phyloP scores from a whole-genome alignment of 2,888 invertebrate genomes.

The Rhingia campestris region DNA sequence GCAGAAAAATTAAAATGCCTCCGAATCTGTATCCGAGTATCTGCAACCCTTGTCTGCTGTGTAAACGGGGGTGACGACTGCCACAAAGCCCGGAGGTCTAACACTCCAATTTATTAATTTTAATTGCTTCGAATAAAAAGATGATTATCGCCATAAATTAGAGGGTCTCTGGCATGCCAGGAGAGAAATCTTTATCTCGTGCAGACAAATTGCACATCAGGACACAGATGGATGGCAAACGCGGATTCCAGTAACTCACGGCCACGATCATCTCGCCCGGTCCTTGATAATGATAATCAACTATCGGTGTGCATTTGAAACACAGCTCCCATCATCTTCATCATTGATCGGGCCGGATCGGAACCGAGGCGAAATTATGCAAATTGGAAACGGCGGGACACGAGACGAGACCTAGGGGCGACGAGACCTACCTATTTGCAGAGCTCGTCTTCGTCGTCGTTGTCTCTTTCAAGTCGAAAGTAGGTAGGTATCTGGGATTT shows the following conservation, averaged over 20 bases:
- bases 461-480: not conserved
- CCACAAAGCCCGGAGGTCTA: conserved; percentile 47
- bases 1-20: conserved; percentile 79
- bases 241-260: conserved; percentile 65
- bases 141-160: conserved; percentile 73
- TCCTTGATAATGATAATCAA: conserved; percentile 57
- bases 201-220: conserved; percentile 70
- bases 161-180: not conserved
- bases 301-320: conserved; percentile 40
- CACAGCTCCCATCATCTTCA: conserved; percentile 38
- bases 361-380: conserved; percentile 61
- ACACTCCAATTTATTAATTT: conserved; percentile 80
- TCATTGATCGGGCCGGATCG: conserved; percentile 36
- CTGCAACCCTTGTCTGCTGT: not conserved
- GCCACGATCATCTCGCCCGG: conserved; percentile 60
- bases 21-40: conserved; percentile 45
- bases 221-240: conserved; percentile 45
- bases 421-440: conserved; percentile 23
- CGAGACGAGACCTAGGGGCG: conserved; percentile 68
- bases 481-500: not conserved
- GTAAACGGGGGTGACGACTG: conserved; percentile 18
- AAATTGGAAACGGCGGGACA: conserved; percentile 65
- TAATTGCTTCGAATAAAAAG: conserved; percentile 77
- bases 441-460: conserved; percentile 9
- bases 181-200: conserved; percentile 61